Base-by-base conservation (phyloP, 1,140 invertebrate genomes). In the Reticulitermes speratus region DNA sequence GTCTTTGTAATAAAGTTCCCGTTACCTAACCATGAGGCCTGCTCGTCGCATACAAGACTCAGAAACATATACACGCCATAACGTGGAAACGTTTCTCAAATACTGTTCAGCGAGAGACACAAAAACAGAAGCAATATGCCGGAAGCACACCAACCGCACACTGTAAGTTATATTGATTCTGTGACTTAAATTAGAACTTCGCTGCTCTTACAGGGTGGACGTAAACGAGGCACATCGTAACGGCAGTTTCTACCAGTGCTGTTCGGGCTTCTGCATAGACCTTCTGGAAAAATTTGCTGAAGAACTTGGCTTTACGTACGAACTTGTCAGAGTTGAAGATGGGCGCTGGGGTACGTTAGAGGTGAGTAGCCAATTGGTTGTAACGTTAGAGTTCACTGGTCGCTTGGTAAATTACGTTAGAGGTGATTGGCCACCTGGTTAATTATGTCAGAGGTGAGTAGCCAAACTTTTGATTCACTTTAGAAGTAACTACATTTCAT, bases 231-330 rank as follows among this genome's bases (percentile, higher is more conserved):
- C 65, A 14, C 87, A 86, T 69, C 87, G 88, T 12, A 90, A 91
- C 87, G 89, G 90, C 21, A 90, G 89, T 59, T 90, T 90, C 85
- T 91, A 88, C 87, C 89, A 90, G 86, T 95, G 94, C 89, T 95
- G 94, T 88, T 93, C 93, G 32, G 94, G 94, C 1, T 93, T 95
- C 88, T 94, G 93, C 88, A 94, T 95, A 44, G 95, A 95, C 89
- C 89, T 94, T 23, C 90, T 94, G 65, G 89, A 89, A 44, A 91
- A 91, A 84, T 91, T 91, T 89, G 90, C 91, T 55, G 89, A 91
- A 38, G 92, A 93, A 87, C 90, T 95, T 44, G 91, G 93, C 45
- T 95, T 95, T 89, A 93, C 94, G 23, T 94, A 91, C 87, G 92
- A 94, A 52, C 90, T 95, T 30, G 92, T 92, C 88, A 90, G 94